These are phyloP conservation scores for Zaprionus africanus DNA, from an alignment of 1,140 invertebrate genomes.

Conservation along the genomic window DNA sequence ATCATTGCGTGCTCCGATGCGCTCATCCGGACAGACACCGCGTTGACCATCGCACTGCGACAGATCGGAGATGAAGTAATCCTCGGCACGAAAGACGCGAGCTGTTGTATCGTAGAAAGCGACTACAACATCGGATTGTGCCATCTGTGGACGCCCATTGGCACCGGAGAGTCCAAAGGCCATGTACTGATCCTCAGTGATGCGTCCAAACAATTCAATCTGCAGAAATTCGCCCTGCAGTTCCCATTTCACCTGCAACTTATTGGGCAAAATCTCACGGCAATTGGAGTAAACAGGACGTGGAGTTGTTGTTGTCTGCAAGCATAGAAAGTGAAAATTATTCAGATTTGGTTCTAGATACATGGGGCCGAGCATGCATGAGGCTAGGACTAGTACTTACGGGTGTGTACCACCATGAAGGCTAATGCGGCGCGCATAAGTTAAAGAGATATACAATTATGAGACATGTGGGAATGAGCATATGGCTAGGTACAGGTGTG, in stretches of 20 bases:
- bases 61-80: conserved; percentile 94
- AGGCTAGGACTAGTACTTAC: conserved; percentile 87
- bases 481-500: conserved; percentile 51
- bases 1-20: conserved; percentile 93
- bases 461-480: conserved; percentile 64
- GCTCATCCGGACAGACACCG: conserved; percentile 94
- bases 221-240: conserved; percentile 90
- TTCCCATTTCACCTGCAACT: conserved; percentile 93
- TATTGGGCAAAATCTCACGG: conserved; percentile 90
- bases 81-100: conserved; percentile 90
- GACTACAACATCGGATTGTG: conserved; percentile 93
- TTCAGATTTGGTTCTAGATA: background rate
- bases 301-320: conserved; percentile 87
- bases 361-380: conserved; percentile 51
- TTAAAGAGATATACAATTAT: conserved; percentile 78
- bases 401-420: conserved; percentile 95
- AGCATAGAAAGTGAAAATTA: conserved; percentile 31
- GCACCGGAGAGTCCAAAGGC: conserved; percentile 93
- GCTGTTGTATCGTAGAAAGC: conserved; percentile 90
- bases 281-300: conserved; percentile 88
- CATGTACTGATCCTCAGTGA: conserved; percentile 94
- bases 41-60: conserved; percentile 92
- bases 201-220: conserved; percentile 90
- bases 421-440: conserved; percentile 86
- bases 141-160: conserved; percentile 89